phyloP scores from a whole-genome alignment of 2,113 vertebrate species.

The Rhinichthys klamathensis region DNA sequence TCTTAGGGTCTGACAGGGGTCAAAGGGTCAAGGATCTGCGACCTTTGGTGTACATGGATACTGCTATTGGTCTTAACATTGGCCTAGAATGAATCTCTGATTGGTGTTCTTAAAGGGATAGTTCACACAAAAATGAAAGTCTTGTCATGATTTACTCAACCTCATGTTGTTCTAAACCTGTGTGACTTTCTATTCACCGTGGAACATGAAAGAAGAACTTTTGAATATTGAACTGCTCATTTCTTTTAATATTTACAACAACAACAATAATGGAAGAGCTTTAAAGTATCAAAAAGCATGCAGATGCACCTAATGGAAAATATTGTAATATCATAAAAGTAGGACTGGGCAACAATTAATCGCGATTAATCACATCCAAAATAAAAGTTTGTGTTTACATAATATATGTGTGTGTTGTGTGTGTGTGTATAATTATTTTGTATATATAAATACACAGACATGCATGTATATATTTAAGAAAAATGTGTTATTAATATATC shows the following conservation, averaged over 20 bases:
- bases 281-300: neutral
- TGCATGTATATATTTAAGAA: too few relatives aligned
- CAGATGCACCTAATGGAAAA: neutral
- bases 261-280: too few relatives aligned
- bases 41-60: conserved; percentile 18
- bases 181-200: neutral
- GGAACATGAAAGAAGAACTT: neutral
- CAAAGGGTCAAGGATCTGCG: conserved; percentile 57
- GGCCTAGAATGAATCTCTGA: neutral
- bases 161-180: neutral
- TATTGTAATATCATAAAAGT: too few relatives aligned
- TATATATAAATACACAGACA: too few relatives aligned
- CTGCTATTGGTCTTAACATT: conserved; percentile 21
- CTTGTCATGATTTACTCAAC: neutral
- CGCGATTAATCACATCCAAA: too few relatives aligned
- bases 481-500: too few relatives aligned
- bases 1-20: conserved; percentile 61
- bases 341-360: too few relatives aligned
- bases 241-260: too few relatives aligned
- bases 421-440: too few relatives aligned
- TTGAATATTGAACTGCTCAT: neutral
- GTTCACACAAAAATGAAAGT: neutral
- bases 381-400: too few relatives aligned
- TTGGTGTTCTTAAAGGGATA: neutral
- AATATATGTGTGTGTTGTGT: too few relatives aligned